A percentile compares a stretch with the other conserved stretches of the same genome.
Conservation (phyloP, 1,140 invertebrate genomes). For the Tetramorium simillimum region DNA sequence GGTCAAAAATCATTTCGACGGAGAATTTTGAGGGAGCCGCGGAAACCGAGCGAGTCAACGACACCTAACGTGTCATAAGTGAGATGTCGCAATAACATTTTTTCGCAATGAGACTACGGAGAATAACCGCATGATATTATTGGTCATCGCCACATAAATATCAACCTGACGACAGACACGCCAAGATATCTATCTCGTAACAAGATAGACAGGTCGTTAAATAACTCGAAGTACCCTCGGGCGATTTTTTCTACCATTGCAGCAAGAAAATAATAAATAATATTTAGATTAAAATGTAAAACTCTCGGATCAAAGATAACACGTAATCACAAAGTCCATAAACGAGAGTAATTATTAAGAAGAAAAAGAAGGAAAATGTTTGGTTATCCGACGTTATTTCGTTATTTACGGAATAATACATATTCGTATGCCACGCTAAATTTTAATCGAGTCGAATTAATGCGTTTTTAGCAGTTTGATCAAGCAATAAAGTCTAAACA, state of each 20-base stretch:
- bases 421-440: background rate
- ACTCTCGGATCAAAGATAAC: background rate
- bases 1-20: conserved; percentile 21
- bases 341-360: background rate
- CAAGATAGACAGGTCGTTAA: background rate
- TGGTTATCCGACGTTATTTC: background rate
- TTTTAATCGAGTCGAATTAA: background rate
- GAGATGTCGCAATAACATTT: background rate
- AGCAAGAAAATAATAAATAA: background rate
- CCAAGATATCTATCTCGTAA: conserved; percentile 6
- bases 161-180: conserved; percentile 5
- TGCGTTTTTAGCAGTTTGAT: background rate
- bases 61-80: background rate
- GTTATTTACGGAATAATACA: background rate
- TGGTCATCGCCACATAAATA: conserved; percentile 2
- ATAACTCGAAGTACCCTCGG: background rate
- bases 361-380: background rate
- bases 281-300: background rate
- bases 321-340: background rate
- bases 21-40: background rate
- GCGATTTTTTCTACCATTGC: conserved; percentile 10
- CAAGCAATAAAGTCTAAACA: background rate
- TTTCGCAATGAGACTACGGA: background rate
- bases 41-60: background rate
- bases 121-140: background rate